phyloP scores from a whole-genome alignment of 2,888 invertebrate genomes.

The Unio pictorum region DNA sequence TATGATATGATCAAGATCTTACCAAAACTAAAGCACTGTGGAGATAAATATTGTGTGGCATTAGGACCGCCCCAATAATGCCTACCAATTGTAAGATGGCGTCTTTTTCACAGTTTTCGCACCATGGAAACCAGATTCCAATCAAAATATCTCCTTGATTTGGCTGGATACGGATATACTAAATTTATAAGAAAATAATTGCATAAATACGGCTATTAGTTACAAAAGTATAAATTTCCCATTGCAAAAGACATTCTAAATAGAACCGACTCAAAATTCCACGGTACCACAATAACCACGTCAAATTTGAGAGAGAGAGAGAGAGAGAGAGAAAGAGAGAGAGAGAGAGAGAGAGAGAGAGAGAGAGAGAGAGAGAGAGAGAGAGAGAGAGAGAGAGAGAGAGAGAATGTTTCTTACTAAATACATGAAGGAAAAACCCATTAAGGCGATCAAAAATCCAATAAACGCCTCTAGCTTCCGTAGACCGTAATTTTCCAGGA shows the following conservation, averaged over 20 bases:
- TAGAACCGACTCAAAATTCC: too few species aligned
- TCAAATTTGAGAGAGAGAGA: too few species aligned
- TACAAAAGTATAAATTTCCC: too few species aligned
- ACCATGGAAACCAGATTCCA: slow-evolving; percentile 87
- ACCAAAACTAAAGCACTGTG: slow-evolving; percentile 90
- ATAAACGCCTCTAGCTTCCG: slow-evolving; percentile 88
- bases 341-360: neutral
- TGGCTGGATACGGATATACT: slow-evolving; percentile 83
- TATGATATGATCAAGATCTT: slow-evolving; percentile 29
- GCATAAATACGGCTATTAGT: too few species aligned
- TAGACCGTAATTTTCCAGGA: slow-evolving; percentile 83
- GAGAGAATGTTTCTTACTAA: slow-evolving; percentile 68
- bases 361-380: too few species aligned
- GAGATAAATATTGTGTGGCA: slow-evolving; percentile 91
- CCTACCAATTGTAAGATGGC: slow-evolving; percentile 77
- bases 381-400: too few species aligned
- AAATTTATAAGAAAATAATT: slow-evolving; percentile 3
- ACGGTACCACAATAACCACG: too few species aligned
- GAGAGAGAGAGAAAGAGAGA: too few species aligned
- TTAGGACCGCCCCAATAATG: slow-evolving; percentile 88
- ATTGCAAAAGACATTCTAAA: too few species aligned
- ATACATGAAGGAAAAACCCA: slow-evolving; percentile 89
- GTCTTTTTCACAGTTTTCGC: slow-evolving; percentile 79
- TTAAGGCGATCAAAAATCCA: slow-evolving; percentile 83
- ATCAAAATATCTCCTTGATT: slow-evolving; percentile 79